A percentile compares a stretch with the other conserved stretches of the same genome.
Evolutionary conservation across 2,113 vertebrate species (phyloP).

Genomic region (Nyctereutes procyonoides): DNA sequence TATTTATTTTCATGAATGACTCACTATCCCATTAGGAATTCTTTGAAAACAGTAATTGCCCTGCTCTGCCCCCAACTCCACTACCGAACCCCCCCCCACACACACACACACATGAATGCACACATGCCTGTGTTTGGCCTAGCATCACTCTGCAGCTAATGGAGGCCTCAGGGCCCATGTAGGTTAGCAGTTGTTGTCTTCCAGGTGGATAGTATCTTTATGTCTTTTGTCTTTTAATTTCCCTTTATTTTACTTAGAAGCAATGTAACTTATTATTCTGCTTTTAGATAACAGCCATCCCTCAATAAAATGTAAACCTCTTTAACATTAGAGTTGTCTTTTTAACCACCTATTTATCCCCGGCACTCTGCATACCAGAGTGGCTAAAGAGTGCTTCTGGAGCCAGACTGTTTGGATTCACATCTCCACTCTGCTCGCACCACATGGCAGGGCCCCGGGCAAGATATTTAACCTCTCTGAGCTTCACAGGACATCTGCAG

Average conservation of each 20-base stretch:
- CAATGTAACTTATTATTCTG: background rate
- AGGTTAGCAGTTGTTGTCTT: background rate
- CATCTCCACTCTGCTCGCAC: background rate
- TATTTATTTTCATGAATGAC: background rate
- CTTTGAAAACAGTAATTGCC: background rate
- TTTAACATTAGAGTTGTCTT: background rate
- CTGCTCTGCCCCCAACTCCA: too few species aligned
- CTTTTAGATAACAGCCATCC: background rate
- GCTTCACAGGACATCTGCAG: background rate
- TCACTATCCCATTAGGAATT: background rate
- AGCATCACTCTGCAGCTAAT: background rate
- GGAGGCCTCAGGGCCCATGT: background rate
- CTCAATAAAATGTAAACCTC: conserved; percentile 14
- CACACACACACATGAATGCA: rapidly evolving
- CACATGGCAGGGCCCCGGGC: background rate
- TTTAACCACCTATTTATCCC: conserved; percentile 31
- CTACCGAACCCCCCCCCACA: too few species aligned
- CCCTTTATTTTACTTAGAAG: conserved; percentile 13
- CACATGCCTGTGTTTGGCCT: background rate
- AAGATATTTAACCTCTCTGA: conserved; percentile 32
- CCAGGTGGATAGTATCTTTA: background rate
- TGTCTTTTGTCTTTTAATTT: background rate
- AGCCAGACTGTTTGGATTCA: conserved; percentile 39
- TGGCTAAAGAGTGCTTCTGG: background rate
- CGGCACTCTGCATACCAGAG: background rate